Evolutionary conservation across 2,888 invertebrate species (phyloP).

Genomic region (Rhamnusium bicolor): DNA sequence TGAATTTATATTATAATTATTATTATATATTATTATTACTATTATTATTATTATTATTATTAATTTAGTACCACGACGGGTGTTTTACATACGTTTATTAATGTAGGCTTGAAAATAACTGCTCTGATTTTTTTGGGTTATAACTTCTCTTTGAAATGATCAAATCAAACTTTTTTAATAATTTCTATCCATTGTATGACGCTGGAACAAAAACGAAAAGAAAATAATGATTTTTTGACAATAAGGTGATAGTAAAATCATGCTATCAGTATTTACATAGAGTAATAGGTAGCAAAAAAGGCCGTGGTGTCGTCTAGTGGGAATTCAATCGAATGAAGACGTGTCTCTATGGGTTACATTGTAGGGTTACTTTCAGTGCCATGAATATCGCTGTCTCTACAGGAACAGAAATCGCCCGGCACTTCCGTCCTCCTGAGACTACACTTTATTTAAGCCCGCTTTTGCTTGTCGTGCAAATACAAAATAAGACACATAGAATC

Average conservation of each 20-base stretch:
- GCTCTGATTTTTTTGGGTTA: too few relatives aligned
- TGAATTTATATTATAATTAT: too few relatives aligned
- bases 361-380: constrained; percentile 59
- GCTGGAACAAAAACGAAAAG: not conserved
- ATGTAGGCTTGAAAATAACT: too few relatives aligned
- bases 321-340: constrained; percentile 62
- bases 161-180: too few relatives aligned
- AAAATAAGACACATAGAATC: constrained; percentile 35
- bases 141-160: too few relatives aligned
- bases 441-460: constrained; percentile 56
- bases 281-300: constrained; percentile 57
- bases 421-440: constrained; percentile 56
- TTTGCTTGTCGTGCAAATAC: constrained; percentile 47
- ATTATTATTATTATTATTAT: too few relatives aligned
- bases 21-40: too few relatives aligned
- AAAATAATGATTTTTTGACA: constrained; percentile 16
- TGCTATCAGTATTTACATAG: constrained; percentile 54
- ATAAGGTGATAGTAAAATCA: constrained; percentile 36
- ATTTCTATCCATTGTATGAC: not conserved
- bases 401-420: constrained; percentile 50
- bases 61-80: too few relatives aligned
- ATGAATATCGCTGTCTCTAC: constrained; percentile 59
- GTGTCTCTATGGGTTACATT: constrained; percentile 59
- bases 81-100: too few relatives aligned
- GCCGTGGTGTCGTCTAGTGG: constrained; percentile 52